Evolutionary conservation across 1,140 invertebrate species (phyloP).

Genomic region (Nymphalis io): DNA sequence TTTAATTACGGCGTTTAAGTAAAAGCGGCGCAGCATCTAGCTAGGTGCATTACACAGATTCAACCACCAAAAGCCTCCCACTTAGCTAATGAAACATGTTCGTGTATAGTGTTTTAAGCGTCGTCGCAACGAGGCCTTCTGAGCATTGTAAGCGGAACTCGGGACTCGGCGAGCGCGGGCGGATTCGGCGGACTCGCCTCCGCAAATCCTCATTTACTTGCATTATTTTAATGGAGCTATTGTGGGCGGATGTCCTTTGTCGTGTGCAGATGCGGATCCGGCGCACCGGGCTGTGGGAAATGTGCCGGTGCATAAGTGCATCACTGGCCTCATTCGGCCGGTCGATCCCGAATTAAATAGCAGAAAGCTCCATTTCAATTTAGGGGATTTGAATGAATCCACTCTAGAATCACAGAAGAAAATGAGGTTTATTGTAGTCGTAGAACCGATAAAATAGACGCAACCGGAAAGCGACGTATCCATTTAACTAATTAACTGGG

Average conservation of each 20-base stretch:
- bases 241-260: slow-evolving; percentile 79
- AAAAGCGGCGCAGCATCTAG: slow-evolving; percentile 75
- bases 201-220: slow-evolving; percentile 80
- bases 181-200: slow-evolving; percentile 71
- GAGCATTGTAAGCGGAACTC: slow-evolving; percentile 65
- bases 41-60: slow-evolving; percentile 78
- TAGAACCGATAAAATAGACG: slow-evolving; percentile 49
- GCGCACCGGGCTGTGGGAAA: slow-evolving; percentile 67
- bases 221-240: slow-evolving; percentile 81
- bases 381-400: slow-evolving; percentile 56
- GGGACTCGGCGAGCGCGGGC: slow-evolving; percentile 51
- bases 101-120: slow-evolving; percentile 79
- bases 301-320: slow-evolving; percentile 75
- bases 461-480: slow-evolving; percentile 55
- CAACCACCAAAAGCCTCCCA: slow-evolving; percentile 81
- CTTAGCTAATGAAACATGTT: slow-evolving; percentile 83
- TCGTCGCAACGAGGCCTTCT: slow-evolving; percentile 57
- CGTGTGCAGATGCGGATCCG: slow-evolving; percentile 65
- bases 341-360: slow-evolving; percentile 65
- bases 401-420: slow-evolving; percentile 48
- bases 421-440: slow-evolving; percentile 61
- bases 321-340: slow-evolving; percentile 69
- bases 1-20: slow-evolving; percentile 80
- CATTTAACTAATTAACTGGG: slow-evolving; percentile 75
- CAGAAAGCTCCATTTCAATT: slow-evolving; percentile 66